Evolutionary conservation across 2,113 vertebrate species (phyloP).

Genomic region (Pelmatolapia mariae): DNA sequence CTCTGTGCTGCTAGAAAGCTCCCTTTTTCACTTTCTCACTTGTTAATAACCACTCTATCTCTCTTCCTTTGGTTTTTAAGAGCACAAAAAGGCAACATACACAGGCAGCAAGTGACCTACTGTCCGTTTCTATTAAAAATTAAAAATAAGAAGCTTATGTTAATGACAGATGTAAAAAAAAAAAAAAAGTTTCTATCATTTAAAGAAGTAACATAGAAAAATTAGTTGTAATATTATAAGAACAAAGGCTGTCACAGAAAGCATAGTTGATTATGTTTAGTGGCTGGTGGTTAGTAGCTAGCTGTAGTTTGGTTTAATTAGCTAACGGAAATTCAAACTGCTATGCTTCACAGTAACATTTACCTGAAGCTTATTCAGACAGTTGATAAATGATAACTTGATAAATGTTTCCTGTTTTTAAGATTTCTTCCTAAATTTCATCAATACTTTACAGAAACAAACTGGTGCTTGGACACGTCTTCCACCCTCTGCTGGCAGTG

Average conservation of each 20-base stretch:
- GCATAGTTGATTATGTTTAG: background rate
- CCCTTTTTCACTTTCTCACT: slow-evolving; percentile 21
- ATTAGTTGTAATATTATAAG: background rate
- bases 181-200: background rate
- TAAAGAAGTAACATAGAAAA: background rate
- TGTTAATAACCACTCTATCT: slow-evolving; percentile 28
- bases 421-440: background rate
- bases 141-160: background rate
- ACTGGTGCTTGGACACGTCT: background rate
- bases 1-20: slow-evolving; percentile 25
- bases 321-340: background rate
- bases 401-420: background rate
- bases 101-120: background rate
- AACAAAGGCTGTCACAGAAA: background rate
- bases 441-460: background rate
- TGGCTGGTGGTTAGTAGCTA: background rate
- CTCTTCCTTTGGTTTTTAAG: background rate
- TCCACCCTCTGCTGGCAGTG: background rate
- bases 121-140: background rate
- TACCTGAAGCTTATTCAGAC: background rate
- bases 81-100: background rate
- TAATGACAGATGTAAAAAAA: background rate
- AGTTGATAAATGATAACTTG: background rate
- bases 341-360: background rate
- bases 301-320: background rate